Percentiles rank a stretch among this genome's conserved stretches.
Evolutionary conservation across 2,113 vertebrate genomes (phyloP).

Genomic region (Mastomys coucha): DNA sequence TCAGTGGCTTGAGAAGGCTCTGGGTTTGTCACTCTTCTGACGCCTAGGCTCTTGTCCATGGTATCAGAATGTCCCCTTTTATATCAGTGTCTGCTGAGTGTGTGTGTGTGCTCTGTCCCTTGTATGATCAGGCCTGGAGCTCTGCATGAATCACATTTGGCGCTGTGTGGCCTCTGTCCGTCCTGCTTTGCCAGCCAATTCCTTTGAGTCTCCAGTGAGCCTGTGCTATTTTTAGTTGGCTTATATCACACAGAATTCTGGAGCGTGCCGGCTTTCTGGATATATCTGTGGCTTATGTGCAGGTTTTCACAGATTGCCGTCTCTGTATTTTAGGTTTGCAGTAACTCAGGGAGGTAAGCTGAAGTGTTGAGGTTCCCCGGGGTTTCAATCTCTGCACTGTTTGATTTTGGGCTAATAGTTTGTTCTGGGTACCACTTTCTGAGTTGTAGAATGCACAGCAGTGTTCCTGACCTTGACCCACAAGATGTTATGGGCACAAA

Average conservation of each 20-base stretch:
- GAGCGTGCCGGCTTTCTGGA: slow-evolving; percentile 28
- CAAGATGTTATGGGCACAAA: background rate
- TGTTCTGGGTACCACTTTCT: no score
- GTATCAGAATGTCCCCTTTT: background rate
- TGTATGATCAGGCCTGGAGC: background rate
- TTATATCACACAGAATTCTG: background rate
- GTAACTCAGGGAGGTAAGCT: background rate
- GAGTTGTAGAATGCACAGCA: background rate
- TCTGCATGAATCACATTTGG: background rate
- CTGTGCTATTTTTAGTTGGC: background rate
- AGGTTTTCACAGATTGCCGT: background rate
- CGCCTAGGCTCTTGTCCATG: background rate
- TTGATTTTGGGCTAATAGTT: background rate
- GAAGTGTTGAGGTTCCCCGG: background rate
- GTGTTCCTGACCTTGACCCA: background rate
- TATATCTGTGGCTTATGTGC: slow-evolving; percentile 7
- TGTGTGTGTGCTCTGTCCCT: background rate
- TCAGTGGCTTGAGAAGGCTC: background rate
- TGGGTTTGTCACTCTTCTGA: background rate
- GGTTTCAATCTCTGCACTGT: background rate
- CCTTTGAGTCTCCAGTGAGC: background rate
- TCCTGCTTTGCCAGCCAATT: background rate
- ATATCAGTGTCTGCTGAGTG: background rate
- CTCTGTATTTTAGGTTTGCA: background rate
- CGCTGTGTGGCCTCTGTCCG: fast-evolving